Evolutionary conservation across 1,140 invertebrate genomes (phyloP).

Genomic region (Calliopsis andreniformis): DNA sequence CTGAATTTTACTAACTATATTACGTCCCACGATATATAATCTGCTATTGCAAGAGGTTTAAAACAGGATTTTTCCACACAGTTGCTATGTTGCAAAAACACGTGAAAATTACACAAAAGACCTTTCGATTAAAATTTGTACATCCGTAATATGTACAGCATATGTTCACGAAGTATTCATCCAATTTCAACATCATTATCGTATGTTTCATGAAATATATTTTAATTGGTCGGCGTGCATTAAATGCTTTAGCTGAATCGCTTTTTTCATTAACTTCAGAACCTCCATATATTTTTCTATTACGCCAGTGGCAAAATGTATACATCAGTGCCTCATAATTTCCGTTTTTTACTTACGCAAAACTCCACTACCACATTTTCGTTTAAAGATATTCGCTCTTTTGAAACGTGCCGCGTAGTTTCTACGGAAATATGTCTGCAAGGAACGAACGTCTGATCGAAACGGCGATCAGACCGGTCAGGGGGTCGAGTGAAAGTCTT

Average conservation of each 20-base stretch:
- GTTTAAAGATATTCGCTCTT: constrained; percentile 1
- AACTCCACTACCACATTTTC: constrained; percentile 6
- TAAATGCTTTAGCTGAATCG: neutral
- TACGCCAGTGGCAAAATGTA: no score
- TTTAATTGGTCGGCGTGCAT: constrained; percentile 3
- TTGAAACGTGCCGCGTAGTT: constrained; percentile 7
- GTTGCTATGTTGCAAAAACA: neutral
- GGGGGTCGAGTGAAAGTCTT: constrained; percentile 8
- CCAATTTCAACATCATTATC: constrained; percentile 19
- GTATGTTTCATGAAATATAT: constrained; percentile 5
- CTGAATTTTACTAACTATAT: no score
- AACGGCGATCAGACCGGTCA: neutral
- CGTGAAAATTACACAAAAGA: neutral
- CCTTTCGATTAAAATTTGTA: constrained; percentile 11
- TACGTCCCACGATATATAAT: no score
- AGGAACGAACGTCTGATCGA: neutral
- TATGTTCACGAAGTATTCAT: neutral
- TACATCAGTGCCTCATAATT: constrained; percentile 39
- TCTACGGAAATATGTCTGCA: neutral
- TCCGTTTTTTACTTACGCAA: constrained; percentile 11
- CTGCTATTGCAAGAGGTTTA: no score
- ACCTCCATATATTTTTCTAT: constrained; percentile 19
- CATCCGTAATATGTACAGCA: neutral
- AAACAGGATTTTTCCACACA: no score
- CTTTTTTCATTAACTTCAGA: no score